Conservation (phyloP, 2,888 invertebrate genomes). For the Axea sp. region DNA sequence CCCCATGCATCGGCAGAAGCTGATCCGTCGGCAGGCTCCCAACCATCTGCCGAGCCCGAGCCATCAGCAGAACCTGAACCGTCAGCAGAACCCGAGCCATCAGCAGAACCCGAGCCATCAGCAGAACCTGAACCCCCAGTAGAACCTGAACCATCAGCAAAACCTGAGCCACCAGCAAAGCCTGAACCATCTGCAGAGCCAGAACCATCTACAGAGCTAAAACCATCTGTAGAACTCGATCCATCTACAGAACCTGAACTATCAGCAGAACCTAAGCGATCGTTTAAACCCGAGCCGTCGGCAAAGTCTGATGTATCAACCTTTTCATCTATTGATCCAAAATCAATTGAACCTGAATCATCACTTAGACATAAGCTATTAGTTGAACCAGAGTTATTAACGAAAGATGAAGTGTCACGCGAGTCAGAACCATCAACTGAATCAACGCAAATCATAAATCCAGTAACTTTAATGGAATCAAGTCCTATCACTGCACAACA, state of each 20-base stretch:
- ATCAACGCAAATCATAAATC: too few relatives aligned
- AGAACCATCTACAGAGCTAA: constrained; percentile 65
- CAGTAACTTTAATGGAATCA: too few relatives aligned
- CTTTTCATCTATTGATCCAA: too few relatives aligned
- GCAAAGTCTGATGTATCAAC: constrained; percentile 64
- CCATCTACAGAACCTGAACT: constrained; percentile 65
- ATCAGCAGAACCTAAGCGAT: constrained; percentile 61
- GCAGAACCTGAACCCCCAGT: constrained; percentile 64
- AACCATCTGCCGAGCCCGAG: constrained; percentile 59
- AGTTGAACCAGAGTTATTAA: too few relatives aligned
- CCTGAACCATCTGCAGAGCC: constrained; percentile 63
- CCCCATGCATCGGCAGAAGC: constrained; percentile 61
- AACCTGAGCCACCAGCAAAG: constrained; percentile 66
- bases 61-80: constrained; percentile 70
- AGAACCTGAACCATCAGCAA: constrained; percentile 65
- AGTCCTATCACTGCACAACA: too few relatives aligned
- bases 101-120: constrained; percentile 67
- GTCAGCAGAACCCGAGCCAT: constrained; percentile 65
- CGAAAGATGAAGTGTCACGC: too few relatives aligned
- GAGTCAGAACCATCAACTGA: too few relatives aligned
- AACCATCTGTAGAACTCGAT: constrained; percentile 59
- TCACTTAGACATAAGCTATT: too few relatives aligned
- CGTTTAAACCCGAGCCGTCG: constrained; percentile 65
- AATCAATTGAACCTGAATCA: constrained; percentile 63
- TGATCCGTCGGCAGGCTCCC: constrained; percentile 12